Conservation (phyloP, 1,140 invertebrate genomes). For the Drosophila insularis region DNA sequence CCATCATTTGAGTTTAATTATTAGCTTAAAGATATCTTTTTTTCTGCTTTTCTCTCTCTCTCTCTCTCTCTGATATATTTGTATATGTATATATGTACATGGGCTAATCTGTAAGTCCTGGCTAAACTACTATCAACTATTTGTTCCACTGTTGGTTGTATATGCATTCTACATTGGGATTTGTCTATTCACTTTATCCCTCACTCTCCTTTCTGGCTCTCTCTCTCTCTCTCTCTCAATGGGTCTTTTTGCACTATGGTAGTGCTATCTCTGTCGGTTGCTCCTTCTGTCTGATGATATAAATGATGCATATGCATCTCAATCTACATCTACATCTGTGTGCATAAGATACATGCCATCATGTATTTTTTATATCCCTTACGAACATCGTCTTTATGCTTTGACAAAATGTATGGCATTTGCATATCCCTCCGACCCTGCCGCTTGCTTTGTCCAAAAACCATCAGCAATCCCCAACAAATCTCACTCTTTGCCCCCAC, state of each 20-base stretch:
- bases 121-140: not conserved
- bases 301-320: slow-evolving; percentile 70
- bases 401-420: slow-evolving; percentile 78
- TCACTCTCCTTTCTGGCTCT: no score
- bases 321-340: slow-evolving; percentile 38
- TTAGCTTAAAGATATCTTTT: no score
- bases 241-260: not conserved
- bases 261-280: not conserved
- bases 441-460: not conserved
- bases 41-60: no score
- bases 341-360: slow-evolving; percentile 61
- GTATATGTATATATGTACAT: not conserved
- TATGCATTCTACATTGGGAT: not conserved
- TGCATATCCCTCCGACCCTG: slow-evolving; percentile 46
- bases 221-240: not conserved
- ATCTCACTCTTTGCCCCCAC: not conserved
- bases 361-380: slow-evolving; percentile 75
- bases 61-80: no score
- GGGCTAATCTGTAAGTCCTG: not conserved
- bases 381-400: slow-evolving; percentile 77
- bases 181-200: not conserved
- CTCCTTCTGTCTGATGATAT: slow-evolving; percentile 18
- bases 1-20: no score
- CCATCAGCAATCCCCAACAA: not conserved
- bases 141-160: not conserved